Conservation (phyloP, 2,888 invertebrate genomes). For the Ceratothoa steindachneri region DNA sequence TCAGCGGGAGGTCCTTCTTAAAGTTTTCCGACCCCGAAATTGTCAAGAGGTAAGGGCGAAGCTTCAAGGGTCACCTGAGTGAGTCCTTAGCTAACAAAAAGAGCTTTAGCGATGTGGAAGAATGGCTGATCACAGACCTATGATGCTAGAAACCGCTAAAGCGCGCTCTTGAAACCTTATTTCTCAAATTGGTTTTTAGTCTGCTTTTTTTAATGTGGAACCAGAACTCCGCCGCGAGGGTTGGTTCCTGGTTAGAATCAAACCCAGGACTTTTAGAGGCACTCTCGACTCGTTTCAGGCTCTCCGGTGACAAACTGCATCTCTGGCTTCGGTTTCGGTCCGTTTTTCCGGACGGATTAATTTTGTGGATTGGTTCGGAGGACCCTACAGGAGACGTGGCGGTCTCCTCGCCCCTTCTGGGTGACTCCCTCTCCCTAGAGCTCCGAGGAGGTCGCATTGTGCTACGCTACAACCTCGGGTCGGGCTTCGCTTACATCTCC, state of each 20-base stretch:
- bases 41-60: conserved; percentile 68
- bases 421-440: conserved; percentile 39
- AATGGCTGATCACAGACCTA: too few relatives aligned
- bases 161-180: too few relatives aligned
- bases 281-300: conserved; percentile 60
- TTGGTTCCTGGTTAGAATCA: too few relatives aligned
- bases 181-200: too few relatives aligned
- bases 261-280: too few relatives aligned
- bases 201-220: too few relatives aligned
- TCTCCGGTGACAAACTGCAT: conserved; percentile 77
- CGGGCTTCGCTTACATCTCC: conserved; percentile 31
- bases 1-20: conserved; percentile 78
- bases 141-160: too few relatives aligned
- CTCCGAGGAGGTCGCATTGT: conserved; percentile 34
- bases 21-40: conserved; percentile 82
- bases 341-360: conserved; percentile 65
- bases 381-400: conserved; percentile 55
- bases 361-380: conserved; percentile 72
- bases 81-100: too few relatives aligned
- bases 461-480: conserved; percentile 36
- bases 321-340: conserved; percentile 82
- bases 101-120: too few relatives aligned
- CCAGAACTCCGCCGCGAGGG: too few relatives aligned
- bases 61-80: too few relatives aligned
- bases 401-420: conserved; percentile 22